These are phyloP conservation scores for Anguilla megastoma DNA, from an alignment of 2,797 vertebrate species.

Conservation along the genomic window DNA sequence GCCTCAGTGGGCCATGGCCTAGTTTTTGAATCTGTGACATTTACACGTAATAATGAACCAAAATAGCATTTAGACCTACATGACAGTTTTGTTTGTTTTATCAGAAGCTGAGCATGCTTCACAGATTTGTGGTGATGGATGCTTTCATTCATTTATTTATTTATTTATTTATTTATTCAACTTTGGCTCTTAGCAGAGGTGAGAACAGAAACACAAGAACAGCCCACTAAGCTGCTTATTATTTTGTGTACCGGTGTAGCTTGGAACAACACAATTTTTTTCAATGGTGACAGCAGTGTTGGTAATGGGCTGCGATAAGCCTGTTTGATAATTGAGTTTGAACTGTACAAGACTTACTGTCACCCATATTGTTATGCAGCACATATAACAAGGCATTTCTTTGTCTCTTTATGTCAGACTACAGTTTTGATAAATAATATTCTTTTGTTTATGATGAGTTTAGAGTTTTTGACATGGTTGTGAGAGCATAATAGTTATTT, in stretches of 20 bases:
- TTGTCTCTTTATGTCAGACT: slow-evolving; percentile 30
- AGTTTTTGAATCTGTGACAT: background rate
- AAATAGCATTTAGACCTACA: background rate
- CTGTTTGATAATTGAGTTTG: slow-evolving; percentile 40
- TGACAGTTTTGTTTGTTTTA: background rate
- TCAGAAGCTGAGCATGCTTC: background rate
- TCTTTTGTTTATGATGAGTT: background rate
- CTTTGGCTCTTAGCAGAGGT: slow-evolving; percentile 19
- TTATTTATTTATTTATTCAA: background rate
- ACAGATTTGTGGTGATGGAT: background rate
- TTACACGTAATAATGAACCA: background rate
- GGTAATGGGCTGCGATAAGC: slow-evolving; percentile 38
- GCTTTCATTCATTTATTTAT: slow-evolving; percentile 19
- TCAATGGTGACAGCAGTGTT: slow-evolving; percentile 28
- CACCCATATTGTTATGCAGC: slow-evolving; percentile 17
- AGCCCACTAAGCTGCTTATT: background rate
- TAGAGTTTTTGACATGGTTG: too few relatives aligned
- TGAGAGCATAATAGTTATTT: background rate
- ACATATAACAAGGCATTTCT: slow-evolving; percentile 33
- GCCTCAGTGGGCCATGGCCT: background rate
- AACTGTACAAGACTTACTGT: slow-evolving; percentile 23
- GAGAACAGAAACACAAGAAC: slow-evolving; percentile 11
- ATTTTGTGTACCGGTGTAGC: background rate
- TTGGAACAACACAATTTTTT: slow-evolving; percentile 18
- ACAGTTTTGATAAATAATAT: background rate